A percentile compares a stretch with the other conserved stretches of the same genome.
These are phyloP conservation scores for Gibbula magus DNA, from an alignment of 2,888 invertebrate genomes.

Conservation along the genomic window DNA sequence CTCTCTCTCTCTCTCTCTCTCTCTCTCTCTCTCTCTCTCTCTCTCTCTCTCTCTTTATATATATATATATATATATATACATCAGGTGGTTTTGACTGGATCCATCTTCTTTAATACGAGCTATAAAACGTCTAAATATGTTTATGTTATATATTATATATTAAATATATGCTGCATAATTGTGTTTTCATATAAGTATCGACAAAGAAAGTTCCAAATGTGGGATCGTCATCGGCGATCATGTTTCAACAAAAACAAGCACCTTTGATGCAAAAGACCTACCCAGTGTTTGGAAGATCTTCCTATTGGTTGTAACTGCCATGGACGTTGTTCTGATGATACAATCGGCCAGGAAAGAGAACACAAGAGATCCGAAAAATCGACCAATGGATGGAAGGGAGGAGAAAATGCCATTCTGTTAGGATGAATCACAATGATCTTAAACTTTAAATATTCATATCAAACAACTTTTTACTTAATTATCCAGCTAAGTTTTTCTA, in stretches of 20 bases:
- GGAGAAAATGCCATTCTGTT: constrained; percentile 27
- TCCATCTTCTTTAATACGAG: no score
- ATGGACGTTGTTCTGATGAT: background rate
- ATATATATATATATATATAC: no score
- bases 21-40: background rate
- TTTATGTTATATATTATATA: no score
- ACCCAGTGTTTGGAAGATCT: constrained; percentile 42
- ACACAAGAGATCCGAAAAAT: background rate
- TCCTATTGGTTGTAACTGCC: constrained; percentile 33
- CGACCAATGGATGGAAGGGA: constrained; percentile 30
- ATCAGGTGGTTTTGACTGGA: no score
- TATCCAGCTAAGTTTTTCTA: no score
- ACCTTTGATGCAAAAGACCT: background rate
- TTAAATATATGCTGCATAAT: no score
- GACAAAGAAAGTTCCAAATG: no score
- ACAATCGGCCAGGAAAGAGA: constrained; percentile 26
- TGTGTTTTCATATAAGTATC: no score
- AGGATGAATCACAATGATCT: background rate
- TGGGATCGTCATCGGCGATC: no score
- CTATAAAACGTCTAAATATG: no score
- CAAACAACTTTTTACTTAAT: no score
- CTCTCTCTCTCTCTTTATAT: background rate
- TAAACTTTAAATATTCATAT: no score
- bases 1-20: background rate
- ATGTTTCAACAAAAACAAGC: background rate